These are phyloP conservation scores for Drosophila fungiperda DNA, from an alignment of 2,888 invertebrate species.

Conservation along the genomic window DNA sequence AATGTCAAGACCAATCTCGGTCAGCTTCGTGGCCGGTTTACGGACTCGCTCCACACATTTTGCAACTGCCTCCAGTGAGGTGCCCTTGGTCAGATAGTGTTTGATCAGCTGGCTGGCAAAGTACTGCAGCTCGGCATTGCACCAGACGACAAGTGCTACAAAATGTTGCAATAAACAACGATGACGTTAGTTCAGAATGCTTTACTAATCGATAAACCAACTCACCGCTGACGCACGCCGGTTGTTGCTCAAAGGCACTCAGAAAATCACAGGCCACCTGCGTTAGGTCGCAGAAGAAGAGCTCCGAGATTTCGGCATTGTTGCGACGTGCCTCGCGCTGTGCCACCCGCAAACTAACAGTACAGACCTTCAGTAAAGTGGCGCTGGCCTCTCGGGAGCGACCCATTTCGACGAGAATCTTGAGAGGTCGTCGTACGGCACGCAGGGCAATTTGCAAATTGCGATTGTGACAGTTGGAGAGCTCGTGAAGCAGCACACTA, in stretches of 20 bases:
- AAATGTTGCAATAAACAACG: background rate
- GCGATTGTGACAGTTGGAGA: slow-evolving; percentile 95
- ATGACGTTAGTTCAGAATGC: background rate
- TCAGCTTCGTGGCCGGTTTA: slow-evolving; percentile 86
- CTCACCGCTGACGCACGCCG: slow-evolving; percentile 90
- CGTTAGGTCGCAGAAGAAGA: slow-evolving; percentile 89
- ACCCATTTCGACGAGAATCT: slow-evolving; percentile 88
- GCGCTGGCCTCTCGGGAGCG: slow-evolving; percentile 85
- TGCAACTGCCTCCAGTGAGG: slow-evolving; percentile 92
- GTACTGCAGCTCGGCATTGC: slow-evolving; percentile 92
- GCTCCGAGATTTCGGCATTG: slow-evolving; percentile 86
- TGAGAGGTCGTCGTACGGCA: slow-evolving; percentile 93
- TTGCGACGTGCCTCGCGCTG: slow-evolving; percentile 85
- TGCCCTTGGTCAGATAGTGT: slow-evolving; percentile 96
- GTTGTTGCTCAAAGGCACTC: slow-evolving; percentile 92
- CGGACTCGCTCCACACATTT: slow-evolving; percentile 94
- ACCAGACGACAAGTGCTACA: slow-evolving; percentile 95
- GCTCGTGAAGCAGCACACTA: slow-evolving; percentile 94
- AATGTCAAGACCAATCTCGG: slow-evolving; percentile 93
- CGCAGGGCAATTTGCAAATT: slow-evolving; percentile 95
- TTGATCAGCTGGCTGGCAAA: slow-evolving; percentile 93
- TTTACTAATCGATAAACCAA: background rate
- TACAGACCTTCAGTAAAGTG: slow-evolving; percentile 83
- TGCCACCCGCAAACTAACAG: slow-evolving; percentile 83
- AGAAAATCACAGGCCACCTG: slow-evolving; percentile 91